Conservation (phyloP, 2,888 invertebrate genomes). For the Neoaliturus tenellus region DNA sequence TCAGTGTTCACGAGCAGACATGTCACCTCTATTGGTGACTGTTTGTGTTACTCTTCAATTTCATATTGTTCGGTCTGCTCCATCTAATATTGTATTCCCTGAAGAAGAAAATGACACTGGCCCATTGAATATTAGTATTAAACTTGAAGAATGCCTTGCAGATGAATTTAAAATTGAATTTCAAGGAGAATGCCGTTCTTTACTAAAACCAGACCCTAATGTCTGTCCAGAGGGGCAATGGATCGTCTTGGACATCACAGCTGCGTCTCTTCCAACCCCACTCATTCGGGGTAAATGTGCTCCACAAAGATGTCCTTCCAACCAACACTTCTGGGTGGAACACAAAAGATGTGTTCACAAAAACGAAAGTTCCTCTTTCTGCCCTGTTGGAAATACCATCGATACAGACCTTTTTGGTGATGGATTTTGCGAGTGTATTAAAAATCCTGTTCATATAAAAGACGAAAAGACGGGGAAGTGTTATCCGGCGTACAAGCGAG, state of each 20-base stretch:
- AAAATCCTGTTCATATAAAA: slow-evolving; percentile 49
- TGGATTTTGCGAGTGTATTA: slow-evolving; percentile 61
- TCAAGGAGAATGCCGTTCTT: slow-evolving; percentile 55
- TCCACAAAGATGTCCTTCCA: slow-evolving; percentile 52
- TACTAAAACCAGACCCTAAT: slow-evolving; percentile 50
- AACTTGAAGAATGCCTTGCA: slow-evolving; percentile 8
- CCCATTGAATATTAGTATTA: neutral
- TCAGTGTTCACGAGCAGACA: neutral
- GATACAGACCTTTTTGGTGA: slow-evolving; percentile 59
- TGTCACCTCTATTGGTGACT: slow-evolving; percentile 1
- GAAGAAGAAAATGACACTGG: neutral
- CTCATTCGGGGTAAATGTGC: slow-evolving; percentile 56
- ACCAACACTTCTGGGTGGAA: slow-evolving; percentile 58
- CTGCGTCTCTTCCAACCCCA: slow-evolving; percentile 10
- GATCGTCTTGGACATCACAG: slow-evolving; percentile 59
- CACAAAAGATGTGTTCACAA: slow-evolving; percentile 53
- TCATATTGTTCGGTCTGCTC: neutral
- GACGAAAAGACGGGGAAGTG: slow-evolving; percentile 49
- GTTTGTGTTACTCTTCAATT: neutral
- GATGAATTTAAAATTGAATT: slow-evolving; percentile 40
- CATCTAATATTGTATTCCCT: slow-evolving; percentile 33
- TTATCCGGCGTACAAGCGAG: slow-evolving; percentile 58
- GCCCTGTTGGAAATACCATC: slow-evolving; percentile 56
- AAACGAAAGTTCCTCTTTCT: slow-evolving; percentile 50
- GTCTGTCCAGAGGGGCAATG: slow-evolving; percentile 57